A percentile compares a stretch with the other conserved stretches of the same genome.
Conservation (phyloP, 2,797 vertebrate genomes). For the Lepus oiostolus region DNA sequence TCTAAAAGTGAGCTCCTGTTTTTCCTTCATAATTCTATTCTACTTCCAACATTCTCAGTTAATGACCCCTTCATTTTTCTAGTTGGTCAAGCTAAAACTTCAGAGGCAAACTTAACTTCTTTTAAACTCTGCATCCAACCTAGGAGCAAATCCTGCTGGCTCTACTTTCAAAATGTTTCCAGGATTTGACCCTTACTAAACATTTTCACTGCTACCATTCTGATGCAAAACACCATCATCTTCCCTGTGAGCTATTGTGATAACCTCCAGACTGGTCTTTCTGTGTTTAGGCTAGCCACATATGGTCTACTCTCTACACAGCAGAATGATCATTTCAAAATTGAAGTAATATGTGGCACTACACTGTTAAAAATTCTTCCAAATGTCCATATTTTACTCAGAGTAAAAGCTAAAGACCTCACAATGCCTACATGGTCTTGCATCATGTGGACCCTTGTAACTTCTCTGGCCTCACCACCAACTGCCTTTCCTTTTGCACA, state of each 20-base stretch:
- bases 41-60: not conserved
- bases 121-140: not conserved
- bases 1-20: not conserved
- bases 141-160: too few relatives aligned
- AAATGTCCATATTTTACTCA: not conserved
- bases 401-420: not conserved
- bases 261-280: not conserved
- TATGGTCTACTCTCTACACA: not conserved
- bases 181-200: not conserved
- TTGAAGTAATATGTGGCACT: not conserved
- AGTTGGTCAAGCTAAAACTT: not conserved
- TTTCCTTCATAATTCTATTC: not conserved
- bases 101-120: not conserved
- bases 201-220: not conserved
- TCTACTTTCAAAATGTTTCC: too few relatives aligned
- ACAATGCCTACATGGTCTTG: not conserved
- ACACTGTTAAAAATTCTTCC: not conserved
- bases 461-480: not conserved
- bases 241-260: not conserved
- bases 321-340: not conserved
- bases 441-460: not conserved
- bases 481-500: not conserved
- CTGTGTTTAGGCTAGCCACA: not conserved
- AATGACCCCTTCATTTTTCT: not conserved
- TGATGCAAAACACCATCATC: not conserved